These are phyloP conservation scores for Buceros bicornis DNA, from an alignment of 2,797 vertebrate genomes.

Conservation along the genomic window DNA sequence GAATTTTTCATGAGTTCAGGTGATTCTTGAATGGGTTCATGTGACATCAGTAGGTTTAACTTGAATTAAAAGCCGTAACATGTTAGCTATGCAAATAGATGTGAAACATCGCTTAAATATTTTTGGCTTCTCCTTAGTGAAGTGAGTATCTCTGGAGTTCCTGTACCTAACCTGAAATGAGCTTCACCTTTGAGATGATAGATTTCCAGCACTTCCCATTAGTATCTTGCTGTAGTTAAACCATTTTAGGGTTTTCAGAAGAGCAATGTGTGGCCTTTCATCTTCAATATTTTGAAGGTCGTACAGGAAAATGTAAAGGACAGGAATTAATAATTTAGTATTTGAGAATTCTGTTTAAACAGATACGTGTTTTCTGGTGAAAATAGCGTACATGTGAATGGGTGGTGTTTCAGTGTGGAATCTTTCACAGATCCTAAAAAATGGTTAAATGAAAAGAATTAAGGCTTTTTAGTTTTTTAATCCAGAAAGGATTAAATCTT, in stretches of 20 bases:
- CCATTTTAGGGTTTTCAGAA: background rate
- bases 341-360: background rate
- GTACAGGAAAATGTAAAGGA: background rate
- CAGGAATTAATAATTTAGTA: background rate
- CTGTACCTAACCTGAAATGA: background rate
- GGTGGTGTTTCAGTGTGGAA: background rate
- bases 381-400: accelerated
- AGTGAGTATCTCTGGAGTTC: background rate
- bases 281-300: background rate
- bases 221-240: background rate
- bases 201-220: background rate
- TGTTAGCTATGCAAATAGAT: background rate
- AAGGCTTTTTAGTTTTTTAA: background rate
- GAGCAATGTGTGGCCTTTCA: background rate
- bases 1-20: background rate
- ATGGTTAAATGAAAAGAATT: background rate
- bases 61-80: background rate
- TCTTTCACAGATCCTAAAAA: background rate
- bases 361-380: background rate
- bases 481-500: background rate
- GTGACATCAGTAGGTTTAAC: background rate
- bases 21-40: slow-evolving; percentile 4
- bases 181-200: background rate
- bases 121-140: background rate
- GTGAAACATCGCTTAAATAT: slow-evolving; percentile 10